phyloP scores from a whole-genome alignment of 2,888 invertebrate species.

The Urechis unicinctus region DNA sequence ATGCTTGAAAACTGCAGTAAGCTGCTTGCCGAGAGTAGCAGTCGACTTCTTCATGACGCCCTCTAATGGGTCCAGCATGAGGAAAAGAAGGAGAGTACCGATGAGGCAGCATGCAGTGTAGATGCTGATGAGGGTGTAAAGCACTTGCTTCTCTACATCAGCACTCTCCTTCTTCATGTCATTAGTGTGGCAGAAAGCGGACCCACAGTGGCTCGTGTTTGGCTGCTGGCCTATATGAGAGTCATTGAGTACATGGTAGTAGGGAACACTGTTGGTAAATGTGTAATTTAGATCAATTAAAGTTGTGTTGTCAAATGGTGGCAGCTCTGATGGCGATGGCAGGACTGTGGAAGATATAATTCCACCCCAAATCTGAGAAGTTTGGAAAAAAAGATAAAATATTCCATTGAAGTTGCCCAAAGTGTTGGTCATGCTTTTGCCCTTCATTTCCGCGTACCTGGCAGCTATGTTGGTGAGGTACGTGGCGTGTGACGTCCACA shows the following conservation, averaged over 20 bases:
- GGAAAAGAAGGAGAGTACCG: conserved; percentile 26
- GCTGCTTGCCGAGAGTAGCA: conserved; percentile 18
- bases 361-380: conserved; percentile 29
- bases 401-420: conserved; percentile 41
- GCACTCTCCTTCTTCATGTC: conserved; percentile 3
- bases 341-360: conserved; percentile 20
- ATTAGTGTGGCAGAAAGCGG: neutral
- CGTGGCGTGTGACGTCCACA: conserved; percentile 44
- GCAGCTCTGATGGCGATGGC: no score
- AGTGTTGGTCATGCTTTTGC: conserved; percentile 26
- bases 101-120: conserved; percentile 30
- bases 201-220: neutral
- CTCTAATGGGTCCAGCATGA: conserved; percentile 34
- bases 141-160: conserved; percentile 4
- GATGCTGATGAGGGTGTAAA: conserved; percentile 33
- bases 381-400: conserved; percentile 38
- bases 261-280: no score
- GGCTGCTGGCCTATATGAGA: neutral
- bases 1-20: conserved; percentile 30
- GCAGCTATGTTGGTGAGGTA: conserved; percentile 39
- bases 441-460: conserved; percentile 28
- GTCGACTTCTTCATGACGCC: conserved; percentile 20
- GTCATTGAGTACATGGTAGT: no score
- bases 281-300: neutral
- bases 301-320: neutral